Conservation (phyloP, 2,113 vertebrate species). For the Galemys pyrenaicus region DNA sequence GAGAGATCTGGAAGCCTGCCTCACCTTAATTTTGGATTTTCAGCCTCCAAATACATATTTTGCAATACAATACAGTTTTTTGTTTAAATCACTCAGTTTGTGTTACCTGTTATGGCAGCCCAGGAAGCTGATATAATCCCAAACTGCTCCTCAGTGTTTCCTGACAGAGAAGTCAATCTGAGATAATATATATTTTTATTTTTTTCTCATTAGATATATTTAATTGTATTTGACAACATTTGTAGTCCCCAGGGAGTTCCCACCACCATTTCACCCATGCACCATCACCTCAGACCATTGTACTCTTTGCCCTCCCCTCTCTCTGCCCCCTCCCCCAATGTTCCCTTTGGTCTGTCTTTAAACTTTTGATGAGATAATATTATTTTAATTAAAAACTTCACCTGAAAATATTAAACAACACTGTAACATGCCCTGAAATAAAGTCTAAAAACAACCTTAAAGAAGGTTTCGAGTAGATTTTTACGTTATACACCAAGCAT, state of each 20-base stretch:
- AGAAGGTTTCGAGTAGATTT: background rate
- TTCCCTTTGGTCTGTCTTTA: no score
- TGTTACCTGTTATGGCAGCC: background rate
- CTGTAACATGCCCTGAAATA: background rate
- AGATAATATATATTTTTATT: no score
- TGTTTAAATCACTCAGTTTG: background rate
- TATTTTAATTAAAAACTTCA: background rate
- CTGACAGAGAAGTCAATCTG: no score
- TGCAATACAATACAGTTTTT: background rate
- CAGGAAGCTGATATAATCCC: background rate
- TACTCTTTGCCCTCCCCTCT: no score
- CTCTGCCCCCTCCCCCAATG: no score
- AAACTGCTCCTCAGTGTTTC: background rate
- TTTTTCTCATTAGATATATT: no score
- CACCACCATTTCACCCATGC: no score
- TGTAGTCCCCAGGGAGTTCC: no score
- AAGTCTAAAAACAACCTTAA: background rate
- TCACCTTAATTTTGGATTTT: background rate
- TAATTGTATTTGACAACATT: no score
- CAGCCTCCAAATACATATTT: background rate
- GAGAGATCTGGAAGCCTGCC: background rate
- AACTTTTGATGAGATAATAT: background rate
- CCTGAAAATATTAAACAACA: slow-evolving; percentile 24
- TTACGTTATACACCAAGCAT: background rate
- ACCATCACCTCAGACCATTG: no score